phyloP scores from a whole-genome alignment of 2,113 vertebrate species.

The Megaceryle torquata region DNA sequence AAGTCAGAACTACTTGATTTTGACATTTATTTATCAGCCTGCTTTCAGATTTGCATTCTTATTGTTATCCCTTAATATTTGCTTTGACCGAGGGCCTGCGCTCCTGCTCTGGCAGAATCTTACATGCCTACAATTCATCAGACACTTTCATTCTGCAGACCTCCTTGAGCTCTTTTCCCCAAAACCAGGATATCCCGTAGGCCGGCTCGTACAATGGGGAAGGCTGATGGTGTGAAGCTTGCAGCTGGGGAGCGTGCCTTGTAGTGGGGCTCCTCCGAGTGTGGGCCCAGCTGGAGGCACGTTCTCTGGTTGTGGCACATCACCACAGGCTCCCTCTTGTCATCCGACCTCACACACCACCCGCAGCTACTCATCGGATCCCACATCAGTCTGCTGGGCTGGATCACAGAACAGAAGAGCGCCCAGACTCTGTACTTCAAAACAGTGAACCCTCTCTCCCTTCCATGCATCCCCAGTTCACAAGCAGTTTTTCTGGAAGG shows the following conservation, averaged over 20 bases:
- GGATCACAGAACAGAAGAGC: background rate
- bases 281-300: constrained; percentile 40
- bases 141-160: background rate
- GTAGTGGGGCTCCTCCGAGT: background rate
- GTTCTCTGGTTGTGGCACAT: background rate
- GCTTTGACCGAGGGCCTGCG: background rate
- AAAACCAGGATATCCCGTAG: constrained; percentile 19
- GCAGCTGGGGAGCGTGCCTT: constrained; percentile 48
- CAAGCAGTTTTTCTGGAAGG: constrained; percentile 21
- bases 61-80: background rate
- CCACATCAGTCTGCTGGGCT: background rate
- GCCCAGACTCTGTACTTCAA: background rate
- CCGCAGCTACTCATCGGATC: constrained; percentile 8
- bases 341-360: background rate
- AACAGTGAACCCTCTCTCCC: background rate
- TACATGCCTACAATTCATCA: background rate
- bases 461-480: background rate
- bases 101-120: constrained; percentile 17
- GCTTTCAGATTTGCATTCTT: background rate
- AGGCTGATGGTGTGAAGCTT: background rate
- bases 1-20: background rate
- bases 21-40: background rate
- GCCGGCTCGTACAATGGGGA: constrained; percentile 12
- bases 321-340: background rate
- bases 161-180: background rate